Conservation (phyloP, 2,888 invertebrate genomes). For the Pseudococcus viburni region DNA sequence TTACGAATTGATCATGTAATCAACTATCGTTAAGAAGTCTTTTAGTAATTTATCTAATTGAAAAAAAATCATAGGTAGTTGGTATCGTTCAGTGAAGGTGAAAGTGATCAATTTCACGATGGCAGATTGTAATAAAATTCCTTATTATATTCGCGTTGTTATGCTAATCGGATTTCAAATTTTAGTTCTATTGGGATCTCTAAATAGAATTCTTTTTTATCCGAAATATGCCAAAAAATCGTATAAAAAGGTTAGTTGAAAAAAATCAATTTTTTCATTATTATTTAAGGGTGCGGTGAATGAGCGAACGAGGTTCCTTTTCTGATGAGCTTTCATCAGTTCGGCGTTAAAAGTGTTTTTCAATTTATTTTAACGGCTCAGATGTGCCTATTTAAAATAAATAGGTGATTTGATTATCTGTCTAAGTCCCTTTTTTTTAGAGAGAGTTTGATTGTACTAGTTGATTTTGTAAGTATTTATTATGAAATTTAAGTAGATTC, state of each 20-base stretch:
- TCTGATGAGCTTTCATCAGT: not conserved
- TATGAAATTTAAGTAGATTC: too few relatives aligned
- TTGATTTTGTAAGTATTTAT: too few relatives aligned
- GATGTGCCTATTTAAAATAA: not conserved
- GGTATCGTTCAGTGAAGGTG: not conserved
- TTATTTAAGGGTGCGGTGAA: not conserved
- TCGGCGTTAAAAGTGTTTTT: too few relatives aligned
- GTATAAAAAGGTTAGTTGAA: slow-evolving; percentile 50
- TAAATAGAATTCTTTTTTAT: slow-evolving; percentile 60
- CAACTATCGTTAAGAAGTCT: too few relatives aligned
- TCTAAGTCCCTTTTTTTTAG: too few relatives aligned
- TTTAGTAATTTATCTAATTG: not conserved
- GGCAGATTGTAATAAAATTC: slow-evolving; percentile 44
- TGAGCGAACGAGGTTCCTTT: not conserved
- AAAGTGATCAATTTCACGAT: slow-evolving; percentile 9
- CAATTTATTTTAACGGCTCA: not conserved
- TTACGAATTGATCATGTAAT: too few relatives aligned
- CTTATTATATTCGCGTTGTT: slow-evolving; percentile 38
- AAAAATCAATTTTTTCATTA: not conserved
- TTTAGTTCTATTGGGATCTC: slow-evolving; percentile 51
- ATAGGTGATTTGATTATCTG: not conserved
- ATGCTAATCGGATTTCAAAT: slow-evolving; percentile 62
- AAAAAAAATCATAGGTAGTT: not conserved
- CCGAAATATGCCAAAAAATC: slow-evolving; percentile 36
- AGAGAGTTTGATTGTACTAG: too few relatives aligned